Evolutionary conservation across 1,140 invertebrate genomes (phyloP), one percentile per base, ranked within the genome.

Genomic region (Berghia stephanieae): DNA sequence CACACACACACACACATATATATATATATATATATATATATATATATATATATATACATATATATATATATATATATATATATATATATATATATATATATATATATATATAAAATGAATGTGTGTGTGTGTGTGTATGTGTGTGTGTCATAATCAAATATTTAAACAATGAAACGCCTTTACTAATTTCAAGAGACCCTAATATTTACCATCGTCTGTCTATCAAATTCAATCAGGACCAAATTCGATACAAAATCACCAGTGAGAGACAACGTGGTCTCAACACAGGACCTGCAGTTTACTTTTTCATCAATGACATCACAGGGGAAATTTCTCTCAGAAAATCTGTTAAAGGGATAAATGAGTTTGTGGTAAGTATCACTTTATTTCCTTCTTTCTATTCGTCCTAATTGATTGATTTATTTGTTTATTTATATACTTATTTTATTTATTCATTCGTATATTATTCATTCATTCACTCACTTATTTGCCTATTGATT

Each of bases 221-320:
- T 82, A 57, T 70, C 80, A 79, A 79, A 81, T 67, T 73, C 63
- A 80, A 79, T 66, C 34, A 81, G 77, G 84, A 83, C 57, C 75
- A 68, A n/a, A 94, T 97, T 38, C 96, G 95, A 0, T 98, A 97
- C 85, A 92, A 93, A 0, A 93, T 98, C 40, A 92, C 93, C 57
- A 93, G 94, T 90, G 82, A 84, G 66, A 40, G 70, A 10, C 77
- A 83, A 67, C 75, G 81, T 63, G 74, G 76, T 43, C 52, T 79
- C 1, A 72, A 42, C 31, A 70, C 68, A 40, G 95, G 95, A 0
- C 92, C 93, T 31, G 93, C 92, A 0, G 94, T 95, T 36, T 89
- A 96, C 18, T 97, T 97, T 86, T 92, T 92, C 75, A 94, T 97
- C 49, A 94, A 96, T 77, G 91, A 94, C 3, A 93, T 93, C 80